These are phyloP conservation scores for Gallinago media DNA, from an alignment of 2,113 vertebrate species.

Conservation along the genomic window DNA sequence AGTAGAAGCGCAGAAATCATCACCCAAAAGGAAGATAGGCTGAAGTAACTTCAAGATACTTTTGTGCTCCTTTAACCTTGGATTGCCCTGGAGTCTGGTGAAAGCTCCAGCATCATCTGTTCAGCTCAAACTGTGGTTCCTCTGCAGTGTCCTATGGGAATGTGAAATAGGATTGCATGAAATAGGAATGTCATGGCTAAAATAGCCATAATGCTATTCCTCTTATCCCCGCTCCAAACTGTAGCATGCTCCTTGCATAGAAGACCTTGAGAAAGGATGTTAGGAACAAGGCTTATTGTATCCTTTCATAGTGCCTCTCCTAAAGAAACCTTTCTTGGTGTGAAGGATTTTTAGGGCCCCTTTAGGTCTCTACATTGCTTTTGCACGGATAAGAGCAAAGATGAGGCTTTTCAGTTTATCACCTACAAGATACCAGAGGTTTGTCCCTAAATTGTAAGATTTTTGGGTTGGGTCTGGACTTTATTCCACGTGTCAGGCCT, in stretches of 20 bases:
- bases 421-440: not conserved
- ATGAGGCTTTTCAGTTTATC: not conserved
- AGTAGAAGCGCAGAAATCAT: not conserved
- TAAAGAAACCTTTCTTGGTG: not conserved
- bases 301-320: not conserved
- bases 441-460: not conserved
- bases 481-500: not conserved
- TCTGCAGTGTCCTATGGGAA: conserved; percentile 19
- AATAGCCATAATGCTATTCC: not conserved
- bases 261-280: not conserved
- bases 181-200: conserved; percentile 57
- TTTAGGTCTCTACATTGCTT: not conserved
- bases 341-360: not conserved
- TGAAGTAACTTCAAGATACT: not conserved
- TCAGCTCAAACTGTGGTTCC: not conserved
- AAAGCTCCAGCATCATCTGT: not conserved
- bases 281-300: not conserved
- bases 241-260: not conserved
- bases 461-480: not conserved
- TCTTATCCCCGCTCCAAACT: not conserved
- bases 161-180: conserved; percentile 43
- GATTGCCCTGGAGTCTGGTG: not conserved
- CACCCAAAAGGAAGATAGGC: not conserved
- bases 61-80: conserved; percentile 27
- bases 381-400: not conserved